Evolutionary conservation across 2,888 invertebrate genomes (phyloP).

Genomic region (Siphonodentalium dalli): DNA sequence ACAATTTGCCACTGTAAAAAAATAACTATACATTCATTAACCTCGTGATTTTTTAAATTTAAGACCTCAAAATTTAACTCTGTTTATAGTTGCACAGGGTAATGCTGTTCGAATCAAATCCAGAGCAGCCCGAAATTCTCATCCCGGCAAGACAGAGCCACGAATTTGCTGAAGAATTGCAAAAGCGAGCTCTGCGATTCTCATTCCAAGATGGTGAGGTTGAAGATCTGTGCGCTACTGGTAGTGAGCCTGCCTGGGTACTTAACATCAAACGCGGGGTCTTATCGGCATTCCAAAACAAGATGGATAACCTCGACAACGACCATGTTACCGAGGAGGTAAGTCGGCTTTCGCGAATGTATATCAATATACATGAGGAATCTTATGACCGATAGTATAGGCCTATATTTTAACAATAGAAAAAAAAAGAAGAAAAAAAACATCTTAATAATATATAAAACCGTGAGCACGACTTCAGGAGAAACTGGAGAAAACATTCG

Average conservation of each 20-base stretch:
- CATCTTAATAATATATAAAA: too few species aligned
- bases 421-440: too few species aligned
- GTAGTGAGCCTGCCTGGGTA: conserved; percentile 80
- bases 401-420: too few species aligned
- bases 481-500: too few species aligned
- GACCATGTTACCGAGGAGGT: conserved; percentile 44
- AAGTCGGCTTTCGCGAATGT: too few species aligned
- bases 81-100: conserved; percentile 33
- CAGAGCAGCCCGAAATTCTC: conserved; percentile 19
- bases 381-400: too few species aligned
- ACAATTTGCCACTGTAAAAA: background rate
- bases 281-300: conserved; percentile 86
- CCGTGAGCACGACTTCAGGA: too few species aligned
- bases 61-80: background rate
- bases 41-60: background rate
- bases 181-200: conserved; percentile 77
- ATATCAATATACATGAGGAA: too few species aligned
- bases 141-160: conserved; percentile 17
- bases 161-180: conserved; percentile 69
- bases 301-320: conserved; percentile 83
- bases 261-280: conserved; percentile 91
- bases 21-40: background rate
- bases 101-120: conserved; percentile 32
- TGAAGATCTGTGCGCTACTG: conserved; percentile 79
- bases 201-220: conserved; percentile 80